Evolutionary conservation across 1,140 invertebrate genomes (phyloP), one percentile per base, ranked within the genome.

Genomic region (Drosophila nebulosa): DNA sequence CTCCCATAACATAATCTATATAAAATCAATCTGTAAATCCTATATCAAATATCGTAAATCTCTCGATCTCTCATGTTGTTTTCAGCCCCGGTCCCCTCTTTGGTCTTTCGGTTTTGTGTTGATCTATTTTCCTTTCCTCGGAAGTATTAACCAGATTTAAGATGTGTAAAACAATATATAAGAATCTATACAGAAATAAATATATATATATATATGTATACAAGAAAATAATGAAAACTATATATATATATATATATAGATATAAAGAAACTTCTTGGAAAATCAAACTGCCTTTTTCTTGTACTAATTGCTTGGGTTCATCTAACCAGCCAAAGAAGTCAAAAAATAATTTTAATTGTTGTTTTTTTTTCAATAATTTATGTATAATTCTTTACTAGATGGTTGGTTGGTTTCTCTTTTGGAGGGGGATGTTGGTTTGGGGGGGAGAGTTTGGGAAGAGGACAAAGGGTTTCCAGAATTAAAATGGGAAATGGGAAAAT

Each of bases 311-410:
- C n/a, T n/a, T n/a, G n/a, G n/a, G n/a, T n/a, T 24, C 36, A 32
- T 32, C 36, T 6, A 39, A n/a, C n/a, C n/a, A n/a, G n/a, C n/a
- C n/a, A n/a, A n/a, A n/a, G n/a, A 10, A 22, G 4, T 52, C 27
- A 63, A 75, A 35, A 59, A 36, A 74, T 64, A 74, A 63, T n/a
- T 52, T 14, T 22, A 3, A 10, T 30, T 35, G 4, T 35, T 50
- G 50, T 52, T 70, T 57, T 59, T 65, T 66, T 70, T 73, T 73
- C 67, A 57, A 73, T 73, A 76, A 73, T 76, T 76, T 76, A 76
- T 76, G 74, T 76, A 76, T 55, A 55, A 55, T 55, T 55, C 52
- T 55, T 55, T 55, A 55, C 52, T 55, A 55, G 52, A 30, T 55
- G 52, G 52, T 55, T 55, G 51, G 24, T 53, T 53, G 22, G 6